These are phyloP conservation scores for Hoplodrina ambigua DNA, from an alignment of 2,888 invertebrate species.

Conservation along the genomic window DNA sequence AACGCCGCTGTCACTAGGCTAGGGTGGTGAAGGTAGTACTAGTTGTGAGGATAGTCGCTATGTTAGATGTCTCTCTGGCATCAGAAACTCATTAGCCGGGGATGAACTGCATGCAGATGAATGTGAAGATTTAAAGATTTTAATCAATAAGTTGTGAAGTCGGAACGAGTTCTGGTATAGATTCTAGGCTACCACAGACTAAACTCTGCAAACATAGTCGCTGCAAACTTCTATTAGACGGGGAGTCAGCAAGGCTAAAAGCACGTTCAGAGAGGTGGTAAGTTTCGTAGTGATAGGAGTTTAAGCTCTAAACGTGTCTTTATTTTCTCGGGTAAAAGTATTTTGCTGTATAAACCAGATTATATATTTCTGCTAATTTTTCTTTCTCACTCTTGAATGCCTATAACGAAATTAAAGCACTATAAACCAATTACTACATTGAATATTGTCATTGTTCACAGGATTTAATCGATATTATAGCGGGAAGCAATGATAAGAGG, in stretches of 20 bases:
- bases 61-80: background rate
- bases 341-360: background rate
- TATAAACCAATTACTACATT: background rate
- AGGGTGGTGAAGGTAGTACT: no score
- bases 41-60: background rate
- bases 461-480: constrained; percentile 78
- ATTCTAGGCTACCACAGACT: no score
- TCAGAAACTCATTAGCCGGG: background rate
- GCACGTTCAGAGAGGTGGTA: no score
- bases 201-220: no score
- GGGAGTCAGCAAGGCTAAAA: no score
- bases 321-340: no score
- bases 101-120: background rate
- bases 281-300: no score
- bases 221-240: no score
- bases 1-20: background rate
- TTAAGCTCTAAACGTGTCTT: no score
- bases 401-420: background rate
- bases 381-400: background rate
- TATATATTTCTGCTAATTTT: background rate
- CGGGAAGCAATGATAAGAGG: constrained; percentile 70
- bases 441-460: constrained; percentile 62
- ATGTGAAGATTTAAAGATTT: background rate
- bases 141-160: background rate
- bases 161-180: no score